Evolutionary conservation across 2,888 invertebrate genomes (phyloP), one percentile per base, ranked within the genome.

Genomic region (Cheilosia vernalis): DNA sequence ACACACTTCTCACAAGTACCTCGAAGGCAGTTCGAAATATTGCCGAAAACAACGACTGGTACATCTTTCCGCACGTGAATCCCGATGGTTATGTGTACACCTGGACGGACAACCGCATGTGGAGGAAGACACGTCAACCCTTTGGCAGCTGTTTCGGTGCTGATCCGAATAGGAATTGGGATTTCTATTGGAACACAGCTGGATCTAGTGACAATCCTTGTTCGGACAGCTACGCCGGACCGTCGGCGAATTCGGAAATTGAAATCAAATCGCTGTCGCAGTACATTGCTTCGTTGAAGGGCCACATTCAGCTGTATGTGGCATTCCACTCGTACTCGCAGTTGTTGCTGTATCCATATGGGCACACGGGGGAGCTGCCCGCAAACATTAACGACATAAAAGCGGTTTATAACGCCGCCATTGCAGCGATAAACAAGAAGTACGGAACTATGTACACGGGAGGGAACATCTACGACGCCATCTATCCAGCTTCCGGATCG

Each of bases 141-240:
- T 93, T 93, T 42, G 93, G 91, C 10, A 60, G 60, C 13, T 94
- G 95, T 87, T 90, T 91, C 78, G 97, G 97, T 4, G 94, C 94
- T 0, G 97, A 97, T 91, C 94, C 95, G 0, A 97, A 97, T 90
- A 93, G 97, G 81, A 97, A 97, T 90, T 97, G 95, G 95, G 95
- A 93, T 82, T 94, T 93, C 89, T 94, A 94, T 87, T 96, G 95
- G 95, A 93, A 94, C 84, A 93, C 93, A 33, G 92, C 93, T 33
- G 95, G 95, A 15, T 91, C 94, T 0, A 95, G 94, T 86, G 90
- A 84, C 1, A 88, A 92, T 55, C 93, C 95, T 0, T 95, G 96
- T 87, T 89, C 93, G 0, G 94, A 96, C 4, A 94, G 92, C 0
- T 97, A 93, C 89, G 94, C 95, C 13, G 97, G 97, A 9, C 92